These are phyloP conservation scores for Platysternon megacephalum DNA, from an alignment of 2,113 vertebrate genomes.

Conservation along the genomic window DNA sequence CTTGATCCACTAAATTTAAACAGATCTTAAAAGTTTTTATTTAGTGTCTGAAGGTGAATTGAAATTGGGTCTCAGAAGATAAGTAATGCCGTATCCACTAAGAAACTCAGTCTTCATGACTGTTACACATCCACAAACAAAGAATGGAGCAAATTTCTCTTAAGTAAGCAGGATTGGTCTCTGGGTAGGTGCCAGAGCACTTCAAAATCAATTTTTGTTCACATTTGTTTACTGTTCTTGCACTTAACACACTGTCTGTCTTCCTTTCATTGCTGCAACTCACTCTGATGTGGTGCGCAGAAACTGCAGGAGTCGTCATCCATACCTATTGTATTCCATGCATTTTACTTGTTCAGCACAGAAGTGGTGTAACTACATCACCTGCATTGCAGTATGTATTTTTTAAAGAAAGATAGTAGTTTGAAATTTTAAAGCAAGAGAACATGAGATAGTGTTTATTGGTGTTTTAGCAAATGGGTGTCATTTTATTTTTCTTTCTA, in stretches of 20 bases:
- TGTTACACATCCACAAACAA: slow-evolving; percentile 16
- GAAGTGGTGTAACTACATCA: background rate
- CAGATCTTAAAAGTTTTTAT: background rate
- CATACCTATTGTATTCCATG: background rate
- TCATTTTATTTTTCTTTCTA: slow-evolving; percentile 20
- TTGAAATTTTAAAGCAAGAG: slow-evolving; percentile 18
- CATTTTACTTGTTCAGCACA: slow-evolving; percentile 27
- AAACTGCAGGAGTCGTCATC: slow-evolving; percentile 24
- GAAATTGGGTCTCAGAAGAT: slow-evolving; percentile 59
- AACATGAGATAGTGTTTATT: background rate
- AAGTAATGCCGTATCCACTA: slow-evolving; percentile 23
- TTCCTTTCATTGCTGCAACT: slow-evolving; percentile 45
- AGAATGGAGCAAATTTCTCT: slow-evolving; percentile 20
- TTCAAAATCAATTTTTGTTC: slow-evolving; percentile 66
- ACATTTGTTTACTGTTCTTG: slow-evolving; percentile 50
- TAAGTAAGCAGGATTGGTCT: slow-evolving; percentile 43
- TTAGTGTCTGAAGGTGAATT: background rate
- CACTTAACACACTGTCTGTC: slow-evolving; percentile 32
- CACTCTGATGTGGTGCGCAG: slow-evolving; percentile 48
- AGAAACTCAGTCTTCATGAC: slow-evolving; percentile 27
- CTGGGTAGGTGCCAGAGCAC: slow-evolving; percentile 56
- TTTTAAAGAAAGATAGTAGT: background rate
- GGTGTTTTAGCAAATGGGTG: slow-evolving; percentile 3
- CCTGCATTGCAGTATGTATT: background rate
- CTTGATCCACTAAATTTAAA: background rate